Base-by-base conservation (phyloP, 1,140 invertebrate genomes). In the Cheumatopsyche charites region DNA sequence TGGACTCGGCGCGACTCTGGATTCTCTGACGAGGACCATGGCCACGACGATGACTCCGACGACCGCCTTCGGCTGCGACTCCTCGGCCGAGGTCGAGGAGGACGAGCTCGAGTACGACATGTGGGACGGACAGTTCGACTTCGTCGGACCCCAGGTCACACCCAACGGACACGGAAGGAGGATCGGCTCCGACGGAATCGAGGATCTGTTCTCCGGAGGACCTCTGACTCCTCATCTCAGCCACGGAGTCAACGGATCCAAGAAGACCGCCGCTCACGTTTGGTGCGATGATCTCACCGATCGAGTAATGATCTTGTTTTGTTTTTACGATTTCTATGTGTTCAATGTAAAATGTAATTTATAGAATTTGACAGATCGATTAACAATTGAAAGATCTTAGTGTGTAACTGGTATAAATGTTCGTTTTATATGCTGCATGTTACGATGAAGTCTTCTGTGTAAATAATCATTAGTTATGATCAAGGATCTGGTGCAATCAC, bases 81-180 rank as follows among this genome's bases (percentile, higher is more conserved):
- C 79, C 1, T 77, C 80, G 68, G 83, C 84, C 29, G 79, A 82
- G 13, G 82, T 84, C 75, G 84, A 88, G 77, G 87, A 84, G 75
- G 83, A 87, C 70, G 89, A 90, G 73, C 83, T 93, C 78, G 91
- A 92, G 79, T 92, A 91, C 81, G 92, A 94, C 79, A 88, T 93
- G 86, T 93, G 92, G 91, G 90, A 93, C 79, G 92, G 92, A 52
- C 92, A 94, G 83, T 94, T 94, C 80, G 90, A 92, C 81, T 92
- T 93, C 80, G 86, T 91, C 74, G 91, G 90, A n/a, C 83, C 82
- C n/a, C 83, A 83, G 75, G 81, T 78, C 4, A 79, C 78, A 66
- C 12, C 77, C 77, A 58, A 23, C 23, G 12, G 4, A 77, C 77
- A 62, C 78, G 77, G 66, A 82, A 81, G 49, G 80, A 81, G 17